Evolutionary conservation across 1,140 invertebrate genomes (phyloP).

Genomic region (Varroa destructor): DNA sequence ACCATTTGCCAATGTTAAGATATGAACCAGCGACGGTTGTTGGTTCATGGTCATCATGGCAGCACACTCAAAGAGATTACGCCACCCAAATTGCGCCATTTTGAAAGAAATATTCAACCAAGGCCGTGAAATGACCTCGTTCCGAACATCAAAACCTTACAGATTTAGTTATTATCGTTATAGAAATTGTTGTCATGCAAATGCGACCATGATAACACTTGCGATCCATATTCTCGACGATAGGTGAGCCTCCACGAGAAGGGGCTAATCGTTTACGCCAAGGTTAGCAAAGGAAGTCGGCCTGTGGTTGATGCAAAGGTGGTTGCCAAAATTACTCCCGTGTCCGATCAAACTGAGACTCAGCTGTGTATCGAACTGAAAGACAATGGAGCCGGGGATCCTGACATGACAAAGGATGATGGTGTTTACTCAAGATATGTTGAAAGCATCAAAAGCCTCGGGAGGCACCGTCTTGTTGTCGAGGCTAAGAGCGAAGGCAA

Average conservation of each 20-base stretch:
- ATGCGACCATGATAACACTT: too few species aligned
- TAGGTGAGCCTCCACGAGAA: constrained; percentile 14
- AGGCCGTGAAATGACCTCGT: too few species aligned
- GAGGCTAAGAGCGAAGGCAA: constrained; percentile 23
- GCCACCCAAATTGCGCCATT: too few species aligned
- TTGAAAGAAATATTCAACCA: too few species aligned
- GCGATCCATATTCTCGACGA: neutral
- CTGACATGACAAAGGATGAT: constrained; percentile 18
- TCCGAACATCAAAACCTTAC: too few species aligned
- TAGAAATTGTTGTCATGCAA: too few species aligned
- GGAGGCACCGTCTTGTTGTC: constrained; percentile 12
- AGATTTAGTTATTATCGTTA: too few species aligned
- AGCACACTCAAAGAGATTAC: too few species aligned
- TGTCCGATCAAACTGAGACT: constrained; percentile 12
- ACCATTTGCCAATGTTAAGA: too few species aligned
- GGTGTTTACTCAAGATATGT: constrained; percentile 11
- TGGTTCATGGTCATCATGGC: too few species aligned
- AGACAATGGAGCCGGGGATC: constrained; percentile 22
- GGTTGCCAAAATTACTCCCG: constrained; percentile 13
- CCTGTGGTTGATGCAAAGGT: constrained; percentile 24
- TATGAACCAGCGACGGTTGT: too few species aligned
- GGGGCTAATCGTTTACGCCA: constrained; percentile 20
- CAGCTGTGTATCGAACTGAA: constrained; percentile 10
- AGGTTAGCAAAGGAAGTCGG: neutral
- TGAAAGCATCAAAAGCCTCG: constrained; percentile 14